phyloP scores from a whole-genome alignment of 2,797 vertebrate species.

The Podargus strigoides region DNA sequence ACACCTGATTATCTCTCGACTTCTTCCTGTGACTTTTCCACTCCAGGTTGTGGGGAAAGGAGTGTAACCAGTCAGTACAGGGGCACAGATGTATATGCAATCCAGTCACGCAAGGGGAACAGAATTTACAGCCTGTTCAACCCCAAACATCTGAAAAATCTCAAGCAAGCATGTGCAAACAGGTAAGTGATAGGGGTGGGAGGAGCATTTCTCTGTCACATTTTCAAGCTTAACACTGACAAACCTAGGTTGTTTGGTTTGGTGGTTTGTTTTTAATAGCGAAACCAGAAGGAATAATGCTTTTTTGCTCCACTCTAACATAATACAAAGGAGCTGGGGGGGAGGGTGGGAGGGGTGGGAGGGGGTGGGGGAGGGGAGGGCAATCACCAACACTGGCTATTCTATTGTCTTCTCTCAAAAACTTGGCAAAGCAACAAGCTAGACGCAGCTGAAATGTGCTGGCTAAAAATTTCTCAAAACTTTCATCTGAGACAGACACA shows the following conservation, averaged over 20 bases:
- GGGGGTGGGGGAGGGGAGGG: neutral
- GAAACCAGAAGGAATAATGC: conserved; percentile 5
- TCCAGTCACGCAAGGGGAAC: neutral
- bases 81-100: neutral
- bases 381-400: neutral
- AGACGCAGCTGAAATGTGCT: conserved; percentile 23
- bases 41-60: neutral
- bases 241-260: neutral
- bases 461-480: conserved; percentile 43
- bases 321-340: neutral
- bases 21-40: neutral
- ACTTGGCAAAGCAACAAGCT: conserved; percentile 50
- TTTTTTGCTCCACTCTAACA: neutral
- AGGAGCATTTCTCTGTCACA: neutral
- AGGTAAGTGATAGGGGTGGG: neutral
- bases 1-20: neutral
- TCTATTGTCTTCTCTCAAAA: conserved; percentile 44
- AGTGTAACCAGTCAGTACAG: neutral
- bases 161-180: neutral
- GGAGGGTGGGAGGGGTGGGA: neutral
- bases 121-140: neutral
- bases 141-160: neutral
- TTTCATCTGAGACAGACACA: conserved; percentile 23
- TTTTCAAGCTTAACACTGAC: neutral
- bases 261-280: neutral